Evolutionary conservation across 2,113 vertebrate genomes (phyloP).

Genomic region (Limnothrissa miodon): DNA sequence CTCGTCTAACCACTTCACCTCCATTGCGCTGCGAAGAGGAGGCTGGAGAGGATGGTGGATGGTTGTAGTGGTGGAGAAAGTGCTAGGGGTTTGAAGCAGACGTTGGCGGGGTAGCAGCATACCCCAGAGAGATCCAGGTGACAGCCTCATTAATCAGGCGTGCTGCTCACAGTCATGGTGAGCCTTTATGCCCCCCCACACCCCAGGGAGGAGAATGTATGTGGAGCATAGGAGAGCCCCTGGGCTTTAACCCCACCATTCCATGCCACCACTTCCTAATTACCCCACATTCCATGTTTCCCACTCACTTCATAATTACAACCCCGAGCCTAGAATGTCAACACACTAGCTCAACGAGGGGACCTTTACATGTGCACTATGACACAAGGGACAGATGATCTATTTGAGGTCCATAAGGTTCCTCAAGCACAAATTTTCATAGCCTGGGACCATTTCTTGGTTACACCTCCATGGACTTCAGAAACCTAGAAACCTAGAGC

Average conservation of each 20-base stretch:
- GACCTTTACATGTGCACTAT: not conserved
- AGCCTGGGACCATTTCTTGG: too few species aligned
- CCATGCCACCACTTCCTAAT: not conserved
- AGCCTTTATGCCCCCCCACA: not conserved
- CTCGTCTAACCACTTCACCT: not conserved
- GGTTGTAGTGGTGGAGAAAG: too few species aligned
- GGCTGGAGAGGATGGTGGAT: not conserved
- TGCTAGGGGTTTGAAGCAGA: not conserved
- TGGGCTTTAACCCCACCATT: not conserved
- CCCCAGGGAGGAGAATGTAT: not conserved
- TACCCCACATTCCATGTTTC: too few species aligned
- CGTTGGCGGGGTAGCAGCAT: not conserved
- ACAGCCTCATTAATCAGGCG: not conserved
- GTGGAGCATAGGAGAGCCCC: not conserved
- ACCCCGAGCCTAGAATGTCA: not conserved
- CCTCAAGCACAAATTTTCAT: not conserved
- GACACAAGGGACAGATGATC: not conserved
- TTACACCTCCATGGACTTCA: too few species aligned
- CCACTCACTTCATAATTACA: conserved; percentile 4
- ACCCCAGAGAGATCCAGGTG: not conserved
- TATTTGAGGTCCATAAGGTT: not conserved
- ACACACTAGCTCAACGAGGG: not conserved
- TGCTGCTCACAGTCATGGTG: not conserved
- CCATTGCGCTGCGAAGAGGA: not conserved
- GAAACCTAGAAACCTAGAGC: too few species aligned